phyloP scores from a whole-genome alignment of 2,113 vertebrate genomes.

The Anolis sagrei region DNA sequence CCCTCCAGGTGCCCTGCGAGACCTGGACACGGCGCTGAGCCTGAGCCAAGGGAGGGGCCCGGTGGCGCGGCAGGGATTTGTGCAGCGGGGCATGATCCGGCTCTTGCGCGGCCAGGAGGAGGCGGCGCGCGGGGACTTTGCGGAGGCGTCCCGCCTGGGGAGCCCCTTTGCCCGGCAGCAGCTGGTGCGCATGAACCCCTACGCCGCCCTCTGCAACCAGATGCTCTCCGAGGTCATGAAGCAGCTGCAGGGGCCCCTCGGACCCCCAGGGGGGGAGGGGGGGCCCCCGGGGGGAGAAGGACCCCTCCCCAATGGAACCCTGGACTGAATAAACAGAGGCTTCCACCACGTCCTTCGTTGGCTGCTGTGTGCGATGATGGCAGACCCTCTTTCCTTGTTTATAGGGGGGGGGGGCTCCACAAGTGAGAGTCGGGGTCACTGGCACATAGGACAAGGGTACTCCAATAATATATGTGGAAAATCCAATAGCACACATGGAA shows the following conservation, averaged over 20 bases:
- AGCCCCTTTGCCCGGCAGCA: constrained; percentile 90
- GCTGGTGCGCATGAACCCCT: constrained; percentile 89
- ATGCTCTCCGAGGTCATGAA: constrained; percentile 89
- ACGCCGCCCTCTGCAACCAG: constrained; percentile 94
- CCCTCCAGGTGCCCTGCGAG: constrained; percentile 83
- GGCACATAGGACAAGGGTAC: too few relatives aligned
- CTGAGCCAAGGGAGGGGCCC: constrained; percentile 81
- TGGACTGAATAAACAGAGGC: too few relatives aligned
- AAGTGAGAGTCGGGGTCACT: too few relatives aligned
- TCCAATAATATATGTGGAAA: too few relatives aligned
- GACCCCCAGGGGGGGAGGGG: too few relatives aligned
- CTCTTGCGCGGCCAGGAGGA: constrained; percentile 78
- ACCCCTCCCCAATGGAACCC: too few relatives aligned
- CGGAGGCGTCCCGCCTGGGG: constrained; percentile 84
- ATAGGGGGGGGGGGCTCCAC: too few relatives aligned
- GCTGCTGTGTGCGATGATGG: too few relatives aligned
- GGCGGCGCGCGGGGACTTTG: constrained; percentile 82
- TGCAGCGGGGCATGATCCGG: constrained; percentile 89
- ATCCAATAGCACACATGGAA: too few relatives aligned
- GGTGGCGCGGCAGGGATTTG: constrained; percentile 85
- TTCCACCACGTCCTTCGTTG: too few relatives aligned
- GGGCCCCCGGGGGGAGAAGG: background rate
- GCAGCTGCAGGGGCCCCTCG: constrained; percentile 65
- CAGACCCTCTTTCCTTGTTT: too few relatives aligned
- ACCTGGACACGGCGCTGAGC: constrained; percentile 83